Conservation (phyloP, 2,797 vertebrate genomes). For the Sebastes trivittatus region DNA sequence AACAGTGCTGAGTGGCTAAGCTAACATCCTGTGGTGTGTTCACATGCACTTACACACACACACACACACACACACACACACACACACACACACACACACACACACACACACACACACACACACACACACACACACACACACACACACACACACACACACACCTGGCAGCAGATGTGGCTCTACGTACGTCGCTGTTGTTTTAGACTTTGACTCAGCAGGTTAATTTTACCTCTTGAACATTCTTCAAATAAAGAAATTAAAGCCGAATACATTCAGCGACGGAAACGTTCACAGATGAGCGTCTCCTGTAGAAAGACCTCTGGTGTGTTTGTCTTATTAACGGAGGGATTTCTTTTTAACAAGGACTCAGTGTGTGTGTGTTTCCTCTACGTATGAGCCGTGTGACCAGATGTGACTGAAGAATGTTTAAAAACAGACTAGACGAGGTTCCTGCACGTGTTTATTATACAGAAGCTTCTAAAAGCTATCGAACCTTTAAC, state of each 20-base stretch:
- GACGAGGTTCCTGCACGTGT: not conserved
- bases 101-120: slow-evolving; percentile 27
- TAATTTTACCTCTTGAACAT: slow-evolving; percentile 28
- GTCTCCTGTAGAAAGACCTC: not conserved
- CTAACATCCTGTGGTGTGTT: slow-evolving; percentile 71
- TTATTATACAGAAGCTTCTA: not conserved
- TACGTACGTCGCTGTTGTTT: slow-evolving; percentile 1
- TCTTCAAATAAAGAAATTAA: slow-evolving; percentile 33
- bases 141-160: not conserved
- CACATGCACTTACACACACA: not conserved
- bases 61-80: slow-evolving; percentile 11
- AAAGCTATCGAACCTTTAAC: not conserved
- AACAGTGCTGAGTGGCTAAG: slow-evolving; percentile 76
- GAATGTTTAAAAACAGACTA: not conserved
- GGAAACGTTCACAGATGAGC: not conserved
- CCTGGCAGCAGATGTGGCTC: slow-evolving; percentile 40
- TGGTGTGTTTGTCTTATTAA: not conserved
- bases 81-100: slow-evolving; percentile 8
- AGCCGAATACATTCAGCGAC: not conserved
- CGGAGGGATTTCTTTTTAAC: not conserved
- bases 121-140: too few relatives aligned
- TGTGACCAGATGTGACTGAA: not conserved
- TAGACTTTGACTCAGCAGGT: slow-evolving; percentile 17
- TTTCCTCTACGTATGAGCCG: not conserved
- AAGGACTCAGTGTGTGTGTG: not conserved